phyloP scores from a whole-genome alignment of 92 coral and sea anemone genomes.

The Epizoanthus illoricatus region DNA sequence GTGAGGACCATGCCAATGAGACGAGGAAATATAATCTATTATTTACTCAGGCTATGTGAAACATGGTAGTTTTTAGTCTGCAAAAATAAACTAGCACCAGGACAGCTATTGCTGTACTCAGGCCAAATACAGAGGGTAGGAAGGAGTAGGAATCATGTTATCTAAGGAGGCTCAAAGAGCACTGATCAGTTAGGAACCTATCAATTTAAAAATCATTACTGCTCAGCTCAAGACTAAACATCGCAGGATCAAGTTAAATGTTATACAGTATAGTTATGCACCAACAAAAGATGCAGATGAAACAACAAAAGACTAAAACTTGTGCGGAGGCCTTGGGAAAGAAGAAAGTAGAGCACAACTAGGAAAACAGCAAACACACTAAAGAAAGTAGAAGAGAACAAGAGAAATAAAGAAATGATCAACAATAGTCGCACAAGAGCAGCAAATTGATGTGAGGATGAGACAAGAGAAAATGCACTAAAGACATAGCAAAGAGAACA shows the following conservation, averaged over 20 bases:
- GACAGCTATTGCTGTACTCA: background rate
- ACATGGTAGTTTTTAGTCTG: background rate
- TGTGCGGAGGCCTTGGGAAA: too few relatives aligned
- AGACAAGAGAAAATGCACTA: slow-evolving; percentile 22
- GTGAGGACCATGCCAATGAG: slow-evolving; percentile 16
- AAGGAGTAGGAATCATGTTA: slow-evolving; percentile 27
- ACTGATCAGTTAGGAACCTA: slow-evolving; percentile 27
- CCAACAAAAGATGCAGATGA: too few relatives aligned
- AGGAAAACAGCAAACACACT: background rate
- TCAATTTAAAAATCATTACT: slow-evolving; percentile 13
- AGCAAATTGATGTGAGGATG: slow-evolving; percentile 6
- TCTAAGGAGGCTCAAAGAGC: background rate
- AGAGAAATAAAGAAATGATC: background rate
- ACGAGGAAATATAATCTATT: background rate
- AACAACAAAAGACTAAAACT: too few relatives aligned
- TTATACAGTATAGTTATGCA: slow-evolving; percentile 9
- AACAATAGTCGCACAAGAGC: slow-evolving; percentile 30
- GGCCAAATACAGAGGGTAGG: background rate
- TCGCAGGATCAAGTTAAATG: slow-evolving; percentile 11
- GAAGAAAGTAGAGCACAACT: too few relatives aligned
- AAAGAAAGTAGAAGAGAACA: background rate
- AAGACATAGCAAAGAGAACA: slow-evolving; percentile 27
- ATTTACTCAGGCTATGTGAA: slow-evolving; percentile 2
- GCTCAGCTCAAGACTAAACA: slow-evolving; percentile 16
- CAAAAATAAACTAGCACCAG: background rate